Conservation (phyloP, 2,888 invertebrate species). For the Tachina fera region DNA sequence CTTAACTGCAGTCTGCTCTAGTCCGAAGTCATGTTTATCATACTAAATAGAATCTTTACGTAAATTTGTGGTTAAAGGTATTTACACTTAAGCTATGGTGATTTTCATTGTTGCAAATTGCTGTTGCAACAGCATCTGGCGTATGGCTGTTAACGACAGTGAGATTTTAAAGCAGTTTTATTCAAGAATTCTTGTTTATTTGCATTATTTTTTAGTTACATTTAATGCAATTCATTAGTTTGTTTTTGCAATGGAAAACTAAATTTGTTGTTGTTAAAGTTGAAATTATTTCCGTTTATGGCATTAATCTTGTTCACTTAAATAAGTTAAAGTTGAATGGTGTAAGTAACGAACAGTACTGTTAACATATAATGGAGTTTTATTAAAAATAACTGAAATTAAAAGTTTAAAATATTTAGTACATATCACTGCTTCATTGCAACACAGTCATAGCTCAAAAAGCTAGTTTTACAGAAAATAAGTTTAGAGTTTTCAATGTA, state of each 20-base stretch:
- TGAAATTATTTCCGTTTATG: neutral
- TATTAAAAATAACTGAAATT: no score
- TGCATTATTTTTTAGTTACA: neutral
- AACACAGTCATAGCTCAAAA: no score
- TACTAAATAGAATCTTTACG: slow-evolving; percentile 45
- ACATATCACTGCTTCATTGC: no score
- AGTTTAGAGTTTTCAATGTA: no score
- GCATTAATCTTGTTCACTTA: no score
- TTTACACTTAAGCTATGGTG: slow-evolving; percentile 54
- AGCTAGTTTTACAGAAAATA: no score
- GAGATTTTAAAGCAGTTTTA: slow-evolving; percentile 12
- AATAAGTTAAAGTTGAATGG: no score
- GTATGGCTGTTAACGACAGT: slow-evolving; percentile 9
- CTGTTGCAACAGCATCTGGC: neutral
- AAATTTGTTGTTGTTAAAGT: neutral
- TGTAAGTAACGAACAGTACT: no score
- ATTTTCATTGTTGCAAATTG: slow-evolving; percentile 36
- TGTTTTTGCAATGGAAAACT: neutral
- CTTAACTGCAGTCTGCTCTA: slow-evolving; percentile 3
- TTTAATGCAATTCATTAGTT: slow-evolving; percentile 43
- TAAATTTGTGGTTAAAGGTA: slow-evolving; percentile 59
- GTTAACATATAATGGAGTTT: no score
- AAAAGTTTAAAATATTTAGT: no score
- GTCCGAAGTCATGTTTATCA: slow-evolving; percentile 41
- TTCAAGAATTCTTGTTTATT: slow-evolving; percentile 1